Base-by-base conservation (phyloP, 1,140 invertebrate species). In the Drosophila yakuba region DNA sequence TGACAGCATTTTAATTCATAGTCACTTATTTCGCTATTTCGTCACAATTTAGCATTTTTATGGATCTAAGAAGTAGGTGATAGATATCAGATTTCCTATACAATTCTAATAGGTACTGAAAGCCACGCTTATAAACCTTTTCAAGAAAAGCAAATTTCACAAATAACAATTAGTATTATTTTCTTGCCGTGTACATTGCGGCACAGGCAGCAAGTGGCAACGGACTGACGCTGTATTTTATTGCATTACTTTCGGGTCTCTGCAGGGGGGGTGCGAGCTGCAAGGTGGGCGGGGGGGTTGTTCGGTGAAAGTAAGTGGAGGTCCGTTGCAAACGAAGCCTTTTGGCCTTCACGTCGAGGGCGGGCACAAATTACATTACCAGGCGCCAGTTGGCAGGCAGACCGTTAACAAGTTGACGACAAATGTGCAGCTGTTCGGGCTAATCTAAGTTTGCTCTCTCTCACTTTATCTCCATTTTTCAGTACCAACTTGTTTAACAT, bases 401-500 rank as follows among this genome's bases (percentile, higher is more conserved):
- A 48, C 79, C 81, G 85, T 84, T 84, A 85, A 81, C 83, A 86
- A 86, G 45, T 80, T 76, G 72, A 79, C 80, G 72, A 84, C 80
- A 83, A 83, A 83, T 83, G 80, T 62, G 61, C 77, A 83, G 77
- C 67, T 86, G 80, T 78, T 78, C 35, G 58, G 59, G 82, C 82
- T 78, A 81, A 85, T 78, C 66, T 66, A 38, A 69, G 50, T 74
- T 67, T 8, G 47, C 28, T 38, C 17, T 52, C 17, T 52, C 32
- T 15, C 57, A 64, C 55, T 73, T 50, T 38, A 23, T 54, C 36
- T 58, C 32, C 39, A 35, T 62, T 39, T 62, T 60, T 15, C 38
- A 35, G 4, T 12, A 43, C 36, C 25, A 35, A 51, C 47, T 44
- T 62, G 43, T 35, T 62, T 5, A 32, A 35, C 23, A 36, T 20